Evolutionary conservation across 2,797 vertebrate genomes (phyloP).

Genomic region (Bryconaethiops microstoma): DNA sequence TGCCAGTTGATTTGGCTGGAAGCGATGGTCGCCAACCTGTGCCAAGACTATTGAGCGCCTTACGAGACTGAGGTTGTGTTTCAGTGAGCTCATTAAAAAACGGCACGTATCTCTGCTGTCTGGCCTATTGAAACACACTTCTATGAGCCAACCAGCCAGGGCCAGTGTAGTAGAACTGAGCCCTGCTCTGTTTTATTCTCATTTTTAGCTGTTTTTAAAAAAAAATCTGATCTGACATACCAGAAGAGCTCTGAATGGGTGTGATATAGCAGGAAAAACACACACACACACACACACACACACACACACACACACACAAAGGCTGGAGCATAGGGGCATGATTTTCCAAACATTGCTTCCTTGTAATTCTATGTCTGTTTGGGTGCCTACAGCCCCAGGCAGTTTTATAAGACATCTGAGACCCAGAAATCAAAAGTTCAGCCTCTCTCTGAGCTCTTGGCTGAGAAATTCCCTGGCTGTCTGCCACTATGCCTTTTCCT

Average conservation of each 20-base stretch:
- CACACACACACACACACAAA: too few species aligned
- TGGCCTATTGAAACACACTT: not conserved
- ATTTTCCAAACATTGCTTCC: too few species aligned
- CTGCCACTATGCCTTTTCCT: slow-evolving; percentile 31
- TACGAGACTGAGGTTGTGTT: not conserved
- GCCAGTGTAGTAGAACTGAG: not conserved
- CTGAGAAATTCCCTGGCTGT: slow-evolving; percentile 40
- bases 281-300: too few species aligned
- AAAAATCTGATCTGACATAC: too few species aligned
- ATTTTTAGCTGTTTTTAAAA: too few species aligned
- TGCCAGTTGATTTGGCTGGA: not conserved
- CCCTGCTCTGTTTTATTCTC: not conserved
- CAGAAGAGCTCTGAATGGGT: too few species aligned
- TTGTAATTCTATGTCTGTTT: too few species aligned
- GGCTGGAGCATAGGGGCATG: too few species aligned
- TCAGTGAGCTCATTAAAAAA: not conserved
- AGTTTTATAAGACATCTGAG: too few species aligned
- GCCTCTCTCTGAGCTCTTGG: not conserved
- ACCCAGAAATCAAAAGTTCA: not conserved
- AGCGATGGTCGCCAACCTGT: not conserved
- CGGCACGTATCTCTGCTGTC: not conserved
- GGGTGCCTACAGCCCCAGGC: not conserved
- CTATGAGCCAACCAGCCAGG: not conserved
- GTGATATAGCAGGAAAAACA: too few species aligned
- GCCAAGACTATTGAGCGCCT: not conserved